Conservation (phyloP, 2,113 vertebrate species). For the Herpetotheres cachinnans region DNA sequence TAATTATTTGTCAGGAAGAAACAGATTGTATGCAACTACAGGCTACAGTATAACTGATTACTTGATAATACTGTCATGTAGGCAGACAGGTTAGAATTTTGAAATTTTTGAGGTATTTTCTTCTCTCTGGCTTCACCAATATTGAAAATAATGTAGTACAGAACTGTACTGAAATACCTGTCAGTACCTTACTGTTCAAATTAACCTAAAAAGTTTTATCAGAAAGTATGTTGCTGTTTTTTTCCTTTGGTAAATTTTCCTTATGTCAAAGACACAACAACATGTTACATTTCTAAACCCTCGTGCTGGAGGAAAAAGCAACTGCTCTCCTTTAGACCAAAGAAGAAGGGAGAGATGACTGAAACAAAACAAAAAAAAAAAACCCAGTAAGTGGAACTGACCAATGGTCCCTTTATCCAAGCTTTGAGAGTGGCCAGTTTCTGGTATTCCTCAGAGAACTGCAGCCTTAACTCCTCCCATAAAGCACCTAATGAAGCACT, state of each 20-base stretch:
- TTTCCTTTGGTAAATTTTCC: neutral
- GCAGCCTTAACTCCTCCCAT: neutral
- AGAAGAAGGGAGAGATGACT: neutral
- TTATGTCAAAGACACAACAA: neutral
- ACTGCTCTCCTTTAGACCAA: neutral
- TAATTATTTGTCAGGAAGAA: slow-evolving; percentile 39
- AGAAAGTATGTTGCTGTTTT: too few relatives aligned
- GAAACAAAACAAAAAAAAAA: neutral
- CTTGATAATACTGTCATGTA: neutral
- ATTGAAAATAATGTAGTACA: neutral
- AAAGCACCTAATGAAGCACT: neutral
- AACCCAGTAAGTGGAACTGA: neutral
- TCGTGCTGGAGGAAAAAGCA: neutral
- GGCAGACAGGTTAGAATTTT: neutral
- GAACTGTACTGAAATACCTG: neutral
- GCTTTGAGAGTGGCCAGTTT: neutral
- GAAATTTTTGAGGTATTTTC: slow-evolving; percentile 12
- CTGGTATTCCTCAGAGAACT: neutral
- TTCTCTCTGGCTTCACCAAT: slow-evolving; percentile 9
- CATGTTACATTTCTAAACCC: neutral
- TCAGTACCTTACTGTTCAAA: neutral
- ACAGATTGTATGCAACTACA: slow-evolving; percentile 36
- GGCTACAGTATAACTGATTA: slow-evolving; percentile 2
- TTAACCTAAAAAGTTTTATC: neutral
- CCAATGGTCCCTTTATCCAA: neutral